Evolutionary conservation across 2,888 invertebrate species (phyloP).

Genomic region (Coenonympha arcania): DNA sequence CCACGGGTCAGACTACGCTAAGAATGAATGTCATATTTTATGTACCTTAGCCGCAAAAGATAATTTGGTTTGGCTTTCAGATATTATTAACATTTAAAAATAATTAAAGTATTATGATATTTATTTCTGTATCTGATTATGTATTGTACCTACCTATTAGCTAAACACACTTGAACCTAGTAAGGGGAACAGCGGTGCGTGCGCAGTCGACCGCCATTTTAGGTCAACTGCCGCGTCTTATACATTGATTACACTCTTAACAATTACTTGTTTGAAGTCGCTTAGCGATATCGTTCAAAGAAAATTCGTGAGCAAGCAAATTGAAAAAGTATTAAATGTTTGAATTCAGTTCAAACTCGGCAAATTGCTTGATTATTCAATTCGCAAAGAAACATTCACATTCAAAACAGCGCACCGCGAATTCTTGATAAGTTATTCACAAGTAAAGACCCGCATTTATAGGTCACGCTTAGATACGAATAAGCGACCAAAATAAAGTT

Average conservation of each 20-base stretch:
- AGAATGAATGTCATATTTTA: slow-evolving; percentile 1
- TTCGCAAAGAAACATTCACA: slow-evolving; percentile 26
- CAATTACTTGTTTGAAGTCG: neutral
- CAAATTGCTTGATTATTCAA: slow-evolving; percentile 30
- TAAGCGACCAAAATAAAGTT: slow-evolving; percentile 1
- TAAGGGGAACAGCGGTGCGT: no score
- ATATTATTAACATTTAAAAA: neutral
- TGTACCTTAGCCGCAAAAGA: neutral
- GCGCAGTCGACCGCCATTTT: no score
- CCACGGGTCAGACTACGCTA: neutral
- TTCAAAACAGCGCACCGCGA: slow-evolving; percentile 31
- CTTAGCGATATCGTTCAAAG: neutral
- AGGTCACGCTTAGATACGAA: slow-evolving; percentile 17
- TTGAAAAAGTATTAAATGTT: slow-evolving; percentile 8
- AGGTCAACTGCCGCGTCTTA: no score
- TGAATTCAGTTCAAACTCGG: slow-evolving; percentile 13
- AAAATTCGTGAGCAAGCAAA: neutral
- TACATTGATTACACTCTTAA: neutral
- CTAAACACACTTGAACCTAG: no score
- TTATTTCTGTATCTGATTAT: no score
- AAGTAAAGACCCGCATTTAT: slow-evolving; percentile 18
- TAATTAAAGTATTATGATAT: neutral
- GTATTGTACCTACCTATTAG: no score
- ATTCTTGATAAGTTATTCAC: slow-evolving; percentile 17
- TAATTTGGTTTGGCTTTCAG: neutral